Evolutionary conservation across 2,113 vertebrate genomes (phyloP).

Genomic region (Pyxicephalus adspersus): DNA sequence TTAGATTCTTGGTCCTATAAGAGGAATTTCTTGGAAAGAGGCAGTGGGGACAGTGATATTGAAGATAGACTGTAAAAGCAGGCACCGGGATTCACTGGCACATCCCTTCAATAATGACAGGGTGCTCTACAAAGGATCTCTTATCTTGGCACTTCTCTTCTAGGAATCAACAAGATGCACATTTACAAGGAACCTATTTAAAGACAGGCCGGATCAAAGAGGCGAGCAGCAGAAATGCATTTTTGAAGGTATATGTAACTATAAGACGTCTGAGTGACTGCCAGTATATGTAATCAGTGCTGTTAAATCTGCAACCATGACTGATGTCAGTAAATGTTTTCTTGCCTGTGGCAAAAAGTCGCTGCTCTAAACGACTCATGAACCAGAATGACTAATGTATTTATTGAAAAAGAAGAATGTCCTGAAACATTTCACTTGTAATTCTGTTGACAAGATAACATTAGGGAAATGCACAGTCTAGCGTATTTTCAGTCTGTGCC

Average conservation of each 20-base stretch:
- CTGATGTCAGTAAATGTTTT: conserved; percentile 74
- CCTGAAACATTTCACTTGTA: conserved; percentile 38
- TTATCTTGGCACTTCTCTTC: conserved; percentile 66
- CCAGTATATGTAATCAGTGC: conserved; percentile 72
- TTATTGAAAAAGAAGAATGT: conserved; percentile 51
- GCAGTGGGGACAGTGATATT: conserved; percentile 7
- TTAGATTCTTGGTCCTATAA: conserved; percentile 12
- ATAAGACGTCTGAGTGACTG: conserved; percentile 71
- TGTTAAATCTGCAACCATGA: conserved; percentile 72
- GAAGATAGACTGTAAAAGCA: background rate
- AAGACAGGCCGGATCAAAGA: conserved; percentile 72
- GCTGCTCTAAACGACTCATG: conserved; percentile 72
- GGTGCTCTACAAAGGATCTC: conserved; percentile 61
- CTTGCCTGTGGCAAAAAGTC: conserved; percentile 66
- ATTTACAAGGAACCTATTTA: conserved; percentile 72
- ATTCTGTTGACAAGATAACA: conserved; percentile 47
- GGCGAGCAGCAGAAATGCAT: conserved; percentile 68
- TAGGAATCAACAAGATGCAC: conserved; percentile 66
- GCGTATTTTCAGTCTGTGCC: background rate
- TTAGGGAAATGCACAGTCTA: background rate
- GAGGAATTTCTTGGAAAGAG: conserved; percentile 18
- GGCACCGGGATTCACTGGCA: background rate
- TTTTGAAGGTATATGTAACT: conserved; percentile 71
- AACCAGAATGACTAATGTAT: conserved; percentile 56
- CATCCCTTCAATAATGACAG: conserved; percentile 45